A percentile compares a stretch with the other conserved stretches of the same genome.
These are phyloP conservation scores for Salvator merianae DNA, from an alignment of 2,113 vertebrate genomes.

Conservation along the genomic window DNA sequence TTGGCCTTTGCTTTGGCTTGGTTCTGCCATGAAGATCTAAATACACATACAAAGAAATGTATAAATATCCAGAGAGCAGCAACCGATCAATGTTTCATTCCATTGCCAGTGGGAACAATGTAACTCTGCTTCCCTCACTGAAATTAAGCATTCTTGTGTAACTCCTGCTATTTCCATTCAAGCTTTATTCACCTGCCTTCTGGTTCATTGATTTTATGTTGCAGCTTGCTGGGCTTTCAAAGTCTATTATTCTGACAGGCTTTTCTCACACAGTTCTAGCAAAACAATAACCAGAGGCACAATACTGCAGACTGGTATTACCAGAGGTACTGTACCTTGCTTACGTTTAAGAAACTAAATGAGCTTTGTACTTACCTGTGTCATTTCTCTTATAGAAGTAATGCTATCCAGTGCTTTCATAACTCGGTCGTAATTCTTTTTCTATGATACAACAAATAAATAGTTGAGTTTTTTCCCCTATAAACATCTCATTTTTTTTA, in stretches of 20 bases:
- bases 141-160: conserved; percentile 7
- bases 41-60: not conserved
- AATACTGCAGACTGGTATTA: not conserved
- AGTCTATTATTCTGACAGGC: not conserved
- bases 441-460: conserved; percentile 70
- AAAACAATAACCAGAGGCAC: not conserved
- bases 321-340: not conserved
- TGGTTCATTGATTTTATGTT: conserved; percentile 39
- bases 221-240: not conserved
- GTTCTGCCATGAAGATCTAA: not conserved
- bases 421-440: conserved; percentile 91
- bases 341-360: not conserved
- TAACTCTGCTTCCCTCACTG: not conserved
- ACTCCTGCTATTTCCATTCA: conserved; percentile 8
- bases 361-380: conserved; percentile 77
- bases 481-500: not conserved
- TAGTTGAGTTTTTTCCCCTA: not conserved
- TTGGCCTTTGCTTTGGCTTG: not conserved
- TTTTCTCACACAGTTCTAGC: not conserved
- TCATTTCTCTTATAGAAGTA: conserved; percentile 93
- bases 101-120: not conserved
- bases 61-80: conserved; percentile 5
- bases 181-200: conserved; percentile 19
- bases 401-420: conserved; percentile 91
- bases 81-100: not conserved